Evolutionary conservation across 2,888 invertebrate genomes (phyloP).

Genomic region (Scotopteryx bipunctaria): DNA sequence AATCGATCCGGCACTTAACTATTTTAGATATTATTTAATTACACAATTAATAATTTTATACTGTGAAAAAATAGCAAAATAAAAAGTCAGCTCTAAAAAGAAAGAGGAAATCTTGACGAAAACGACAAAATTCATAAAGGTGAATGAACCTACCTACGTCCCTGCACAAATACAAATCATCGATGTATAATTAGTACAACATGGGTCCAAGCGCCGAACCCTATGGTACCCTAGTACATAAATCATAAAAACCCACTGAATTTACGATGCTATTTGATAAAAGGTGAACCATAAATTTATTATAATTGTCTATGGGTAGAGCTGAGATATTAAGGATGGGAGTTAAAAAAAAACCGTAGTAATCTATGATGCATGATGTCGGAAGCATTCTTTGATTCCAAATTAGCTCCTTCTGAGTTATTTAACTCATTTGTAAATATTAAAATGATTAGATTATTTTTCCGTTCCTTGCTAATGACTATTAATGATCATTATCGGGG

Average conservation of each 20-base stretch:
- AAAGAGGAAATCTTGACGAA: too few species aligned
- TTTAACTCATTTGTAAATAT: slow-evolving; percentile 30
- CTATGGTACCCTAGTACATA: slow-evolving; percentile 37
- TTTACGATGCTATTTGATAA: slow-evolving; percentile 40
- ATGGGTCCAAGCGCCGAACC: slow-evolving; percentile 37
- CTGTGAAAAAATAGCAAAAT: neutral
- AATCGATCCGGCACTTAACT: too few species aligned
- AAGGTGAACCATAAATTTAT: slow-evolving; percentile 37
- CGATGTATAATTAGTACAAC: slow-evolving; percentile 28
- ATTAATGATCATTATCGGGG: too few species aligned
- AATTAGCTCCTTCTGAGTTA: slow-evolving; percentile 13
- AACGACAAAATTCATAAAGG: too few species aligned
- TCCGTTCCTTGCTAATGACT: neutral
- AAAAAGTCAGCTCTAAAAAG: too few species aligned
- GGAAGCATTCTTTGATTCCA: slow-evolving; percentile 29
- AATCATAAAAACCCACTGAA: slow-evolving; percentile 36
- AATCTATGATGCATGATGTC: slow-evolving; percentile 19
- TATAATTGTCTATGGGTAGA: slow-evolving; percentile 34
- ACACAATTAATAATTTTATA: too few species aligned
- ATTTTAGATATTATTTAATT: too few species aligned
- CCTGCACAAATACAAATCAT: slow-evolving; percentile 29
- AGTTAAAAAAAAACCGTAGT: slow-evolving; percentile 13
- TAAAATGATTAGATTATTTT: slow-evolving; percentile 17
- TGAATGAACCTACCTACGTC: slow-evolving; percentile 21
- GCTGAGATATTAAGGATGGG: slow-evolving; percentile 21